Percentiles rank a stretch among this genome's conserved stretches.
Evolutionary conservation across 37 sponge, comb jelly and placozoan genomes (phyloP).

Genomic region (Crambe crambe): DNA sequence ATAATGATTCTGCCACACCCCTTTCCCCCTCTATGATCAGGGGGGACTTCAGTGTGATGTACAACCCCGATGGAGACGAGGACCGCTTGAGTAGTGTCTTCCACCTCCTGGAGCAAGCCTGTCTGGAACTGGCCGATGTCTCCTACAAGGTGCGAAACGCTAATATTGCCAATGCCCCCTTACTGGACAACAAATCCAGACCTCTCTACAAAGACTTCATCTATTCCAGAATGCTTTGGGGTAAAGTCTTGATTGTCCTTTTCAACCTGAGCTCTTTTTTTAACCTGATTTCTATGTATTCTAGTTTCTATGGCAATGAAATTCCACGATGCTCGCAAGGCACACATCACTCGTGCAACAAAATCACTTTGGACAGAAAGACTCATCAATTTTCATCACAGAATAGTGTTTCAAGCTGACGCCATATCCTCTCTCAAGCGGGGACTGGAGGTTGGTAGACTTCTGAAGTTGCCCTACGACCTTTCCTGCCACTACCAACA

Average conservation of each 20-base stretch:
- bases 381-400: not conserved
- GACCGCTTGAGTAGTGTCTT: conserved; percentile 37
- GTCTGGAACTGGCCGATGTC: conserved; percentile 24
- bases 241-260: conserved; percentile 33
- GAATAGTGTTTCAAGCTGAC: not conserved
- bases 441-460: conserved; percentile 23
- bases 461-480: conserved; percentile 13
- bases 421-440: conserved; percentile 1
- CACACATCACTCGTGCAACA: not conserved
- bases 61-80: conserved; percentile 7
- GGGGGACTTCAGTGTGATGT: conserved; percentile 48
- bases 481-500: not conserved
- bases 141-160: conserved; percentile 6
- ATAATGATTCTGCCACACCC: too few species aligned
- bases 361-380: not conserved
- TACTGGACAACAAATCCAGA: not conserved
- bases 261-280: not conserved
- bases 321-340: not conserved
- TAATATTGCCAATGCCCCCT: not conserved
- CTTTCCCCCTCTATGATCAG: too few species aligned
- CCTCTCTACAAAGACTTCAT: conserved; percentile 28
- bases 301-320: conserved; percentile 29
- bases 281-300: too few species aligned
- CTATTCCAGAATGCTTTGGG: conserved; percentile 52
- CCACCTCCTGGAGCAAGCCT: conserved; percentile 48